Percentiles rank a stretch among this genome's conserved stretches.
These are phyloP conservation scores for Eremobia ochroleuca DNA, from an alignment of 2,888 invertebrate genomes.

Conservation along the genomic window DNA sequence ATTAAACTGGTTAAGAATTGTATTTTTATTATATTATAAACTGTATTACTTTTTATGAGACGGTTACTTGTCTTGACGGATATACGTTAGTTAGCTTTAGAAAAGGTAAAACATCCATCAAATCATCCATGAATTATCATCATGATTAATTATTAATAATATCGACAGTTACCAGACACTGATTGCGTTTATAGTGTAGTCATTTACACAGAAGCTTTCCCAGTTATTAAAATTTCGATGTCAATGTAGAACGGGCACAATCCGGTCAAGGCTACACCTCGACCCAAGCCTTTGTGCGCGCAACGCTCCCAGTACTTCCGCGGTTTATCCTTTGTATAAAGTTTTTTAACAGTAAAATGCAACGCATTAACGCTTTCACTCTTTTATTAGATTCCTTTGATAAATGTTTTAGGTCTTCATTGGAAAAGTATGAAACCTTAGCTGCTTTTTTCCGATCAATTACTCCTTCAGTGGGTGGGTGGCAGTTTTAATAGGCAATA, in stretches of 20 bases:
- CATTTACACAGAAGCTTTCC: conserved; percentile 72
- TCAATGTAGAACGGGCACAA: conserved; percentile 70
- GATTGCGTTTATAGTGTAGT: conserved; percentile 64
- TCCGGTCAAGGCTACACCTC: conserved; percentile 87
- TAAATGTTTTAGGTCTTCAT: conserved; percentile 24
- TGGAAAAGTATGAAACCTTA: conserved; percentile 16
- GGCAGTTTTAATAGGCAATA: background rate
- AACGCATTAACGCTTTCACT: conserved; percentile 38
- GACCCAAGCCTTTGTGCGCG: conserved; percentile 84
- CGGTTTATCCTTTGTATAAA: conserved; percentile 78
- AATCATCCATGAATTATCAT: conserved; percentile 24
- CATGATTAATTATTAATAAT: conserved; percentile 16
- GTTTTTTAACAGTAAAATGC: conserved; percentile 68
- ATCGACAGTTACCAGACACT: conserved; percentile 17
- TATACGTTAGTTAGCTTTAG: background rate
- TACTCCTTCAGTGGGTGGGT: background rate
- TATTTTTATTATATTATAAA: background rate
- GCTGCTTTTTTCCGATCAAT: background rate
- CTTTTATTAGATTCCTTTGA: conserved; percentile 45
- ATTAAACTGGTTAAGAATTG: background rate
- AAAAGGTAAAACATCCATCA: background rate
- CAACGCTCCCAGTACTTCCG: conserved; percentile 78
- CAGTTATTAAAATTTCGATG: conserved; percentile 78
- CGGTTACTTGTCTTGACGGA: background rate
- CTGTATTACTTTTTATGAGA: background rate